Percentiles rank a stretch among this genome's conserved stretches.
Conservation (phyloP, 2,888 invertebrate species). For the Acrocyrtus sp. region DNA sequence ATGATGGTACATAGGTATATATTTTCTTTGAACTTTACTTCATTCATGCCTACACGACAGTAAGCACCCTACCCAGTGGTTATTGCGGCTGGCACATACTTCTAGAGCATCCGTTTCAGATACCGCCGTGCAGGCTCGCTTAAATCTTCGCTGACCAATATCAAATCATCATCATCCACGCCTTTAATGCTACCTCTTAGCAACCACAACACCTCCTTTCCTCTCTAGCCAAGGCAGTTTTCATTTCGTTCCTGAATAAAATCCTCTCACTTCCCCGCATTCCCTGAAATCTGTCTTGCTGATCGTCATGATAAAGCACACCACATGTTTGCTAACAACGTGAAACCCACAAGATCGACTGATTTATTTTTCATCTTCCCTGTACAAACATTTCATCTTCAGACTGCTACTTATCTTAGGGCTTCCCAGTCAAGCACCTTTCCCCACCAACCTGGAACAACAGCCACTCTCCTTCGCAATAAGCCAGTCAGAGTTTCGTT, state of each 20-base stretch:
- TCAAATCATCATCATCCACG: background rate
- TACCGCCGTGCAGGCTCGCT: background rate
- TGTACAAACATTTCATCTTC: constrained; percentile 14
- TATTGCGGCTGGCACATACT: no score
- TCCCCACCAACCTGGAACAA: no score
- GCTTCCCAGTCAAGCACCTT: no score
- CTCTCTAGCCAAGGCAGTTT: no score
- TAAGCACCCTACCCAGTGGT: no score
- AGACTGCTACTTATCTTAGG: no score
- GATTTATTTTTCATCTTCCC: constrained; percentile 43
- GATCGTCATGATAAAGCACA: constrained; percentile 44
- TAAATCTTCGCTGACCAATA: background rate
- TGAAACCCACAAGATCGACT: constrained; percentile 30
- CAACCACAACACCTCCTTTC: background rate
- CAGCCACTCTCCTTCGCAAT: no score
- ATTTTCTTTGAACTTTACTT: constrained; percentile 32
- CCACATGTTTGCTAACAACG: constrained; percentile 45
- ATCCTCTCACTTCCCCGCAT: background rate
- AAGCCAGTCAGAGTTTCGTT: no score
- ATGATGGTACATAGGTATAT: no score
- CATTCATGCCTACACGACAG: constrained; percentile 11
- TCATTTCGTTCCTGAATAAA: background rate
- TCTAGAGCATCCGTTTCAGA: no score
- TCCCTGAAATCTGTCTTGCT: constrained; percentile 18
- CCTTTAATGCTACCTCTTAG: background rate